phyloP scores from a whole-genome alignment of 1,140 invertebrate species.

The Ceratosolen fusciceps region DNA sequence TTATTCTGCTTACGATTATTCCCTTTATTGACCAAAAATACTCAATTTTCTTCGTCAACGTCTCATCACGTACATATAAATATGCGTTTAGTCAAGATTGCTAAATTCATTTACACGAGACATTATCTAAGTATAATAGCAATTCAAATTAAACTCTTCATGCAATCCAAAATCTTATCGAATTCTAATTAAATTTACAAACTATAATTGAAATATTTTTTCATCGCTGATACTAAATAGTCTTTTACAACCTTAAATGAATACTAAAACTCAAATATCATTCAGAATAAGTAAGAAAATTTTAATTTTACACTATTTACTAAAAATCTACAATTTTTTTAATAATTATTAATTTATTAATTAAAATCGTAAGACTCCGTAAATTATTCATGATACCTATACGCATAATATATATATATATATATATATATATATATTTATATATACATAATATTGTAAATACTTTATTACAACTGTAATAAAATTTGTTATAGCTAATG shows the following conservation, averaged over 20 bases:
- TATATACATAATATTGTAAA: no score
- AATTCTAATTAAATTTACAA: not conserved
- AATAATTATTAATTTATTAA: no score
- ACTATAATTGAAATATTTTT: not conserved
- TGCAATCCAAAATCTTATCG: not conserved
- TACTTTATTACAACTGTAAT: no score
- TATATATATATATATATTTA: no score
- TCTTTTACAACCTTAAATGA: not conserved
- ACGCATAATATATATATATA: no score
- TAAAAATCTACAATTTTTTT: no score
- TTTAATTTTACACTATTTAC: no score
- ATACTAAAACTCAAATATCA: not conserved
- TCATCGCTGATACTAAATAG: not conserved
- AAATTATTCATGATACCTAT: no score
- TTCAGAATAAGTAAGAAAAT: no score
- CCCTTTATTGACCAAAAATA: not conserved
- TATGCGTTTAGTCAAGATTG: not conserved
- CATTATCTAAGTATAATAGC: not conserved
- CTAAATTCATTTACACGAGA: not conserved
- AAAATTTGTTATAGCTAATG: no score
- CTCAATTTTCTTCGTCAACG: not conserved
- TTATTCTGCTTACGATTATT: not conserved
- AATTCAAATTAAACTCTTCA: not conserved
- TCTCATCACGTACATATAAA: not conserved
- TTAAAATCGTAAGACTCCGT: no score